Evolutionary conservation across 2,113 vertebrate genomes (phyloP).

Genomic region (Prietella phreatophila): DNA sequence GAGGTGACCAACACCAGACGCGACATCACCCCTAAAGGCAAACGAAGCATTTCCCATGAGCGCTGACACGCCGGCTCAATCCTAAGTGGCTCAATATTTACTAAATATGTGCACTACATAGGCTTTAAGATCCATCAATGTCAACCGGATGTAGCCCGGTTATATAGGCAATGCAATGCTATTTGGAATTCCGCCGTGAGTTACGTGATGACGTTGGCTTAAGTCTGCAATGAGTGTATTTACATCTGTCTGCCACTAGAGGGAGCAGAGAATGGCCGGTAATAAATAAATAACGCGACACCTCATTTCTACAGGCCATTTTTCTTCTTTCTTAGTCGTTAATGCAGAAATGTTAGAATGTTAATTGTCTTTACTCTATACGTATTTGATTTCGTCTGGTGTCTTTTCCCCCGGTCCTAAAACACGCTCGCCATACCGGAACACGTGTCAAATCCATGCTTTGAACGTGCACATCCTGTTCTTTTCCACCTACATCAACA

Average conservation of each 20-base stretch:
- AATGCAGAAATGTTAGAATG: not conserved
- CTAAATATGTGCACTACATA: not conserved
- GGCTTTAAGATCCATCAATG: not conserved
- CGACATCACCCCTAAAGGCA: not conserved
- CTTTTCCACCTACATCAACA: not conserved
- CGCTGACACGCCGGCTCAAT: not conserved
- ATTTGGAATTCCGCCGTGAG: not conserved
- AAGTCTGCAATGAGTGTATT: not conserved
- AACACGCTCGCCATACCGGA: not conserved
- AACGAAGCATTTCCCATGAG: not conserved
- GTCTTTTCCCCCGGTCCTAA: not conserved
- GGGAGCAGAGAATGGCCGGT: not conserved
- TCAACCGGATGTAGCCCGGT: not conserved
- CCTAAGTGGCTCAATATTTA: accelerated
- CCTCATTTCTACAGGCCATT: not conserved
- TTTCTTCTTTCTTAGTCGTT: not conserved
- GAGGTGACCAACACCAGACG: not conserved
- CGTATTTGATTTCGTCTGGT: not conserved
- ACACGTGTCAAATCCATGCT: not conserved
- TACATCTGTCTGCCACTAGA: not conserved
- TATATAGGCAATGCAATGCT: not conserved
- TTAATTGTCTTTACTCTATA: not conserved
- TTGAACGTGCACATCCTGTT: not conserved
- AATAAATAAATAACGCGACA: not conserved
- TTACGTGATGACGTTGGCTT: slow-evolving; percentile 12